phyloP scores from a whole-genome alignment of 2,113 vertebrate species.

The Oreotragus oreotragus region DNA sequence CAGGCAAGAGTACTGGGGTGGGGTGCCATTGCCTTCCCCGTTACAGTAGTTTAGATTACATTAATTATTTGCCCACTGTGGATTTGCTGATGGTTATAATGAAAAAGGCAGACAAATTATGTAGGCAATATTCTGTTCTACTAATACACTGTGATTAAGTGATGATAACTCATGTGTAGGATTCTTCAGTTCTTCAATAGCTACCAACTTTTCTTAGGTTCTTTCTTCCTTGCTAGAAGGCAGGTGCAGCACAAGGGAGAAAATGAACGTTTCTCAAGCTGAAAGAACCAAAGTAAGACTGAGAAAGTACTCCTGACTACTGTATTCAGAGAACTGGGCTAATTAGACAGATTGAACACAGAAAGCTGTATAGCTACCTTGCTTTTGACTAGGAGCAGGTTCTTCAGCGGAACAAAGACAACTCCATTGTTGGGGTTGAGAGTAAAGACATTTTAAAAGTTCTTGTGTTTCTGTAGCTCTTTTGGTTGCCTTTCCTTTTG shows the following conservation, averaged over 20 bases:
- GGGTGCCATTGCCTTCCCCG: too few species aligned
- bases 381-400: background rate
- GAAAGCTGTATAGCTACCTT: background rate
- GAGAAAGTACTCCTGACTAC: background rate
- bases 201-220: background rate
- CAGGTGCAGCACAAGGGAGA: background rate
- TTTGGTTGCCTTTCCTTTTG: constrained; percentile 30
- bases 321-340: background rate
- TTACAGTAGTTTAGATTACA: background rate
- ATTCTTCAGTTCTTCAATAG: background rate
- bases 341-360: background rate
- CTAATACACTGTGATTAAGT: background rate
- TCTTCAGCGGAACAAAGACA: background rate
- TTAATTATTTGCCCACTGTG: background rate
- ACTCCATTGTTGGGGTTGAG: background rate
- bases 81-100: constrained; percentile 23
- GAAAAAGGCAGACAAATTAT: constrained; percentile 21
- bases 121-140: background rate
- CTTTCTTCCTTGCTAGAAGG: constrained; percentile 15
- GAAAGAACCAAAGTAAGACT: background rate
- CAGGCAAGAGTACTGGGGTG: too few species aligned
- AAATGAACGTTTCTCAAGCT: background rate
- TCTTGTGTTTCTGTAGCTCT: background rate
- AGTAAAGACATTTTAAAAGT: background rate
- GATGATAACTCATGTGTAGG: background rate